Percentiles rank a stretch among this genome's conserved stretches.
Conservation (phyloP, 2,113 vertebrate genomes). For the Equus quagga region DNA sequence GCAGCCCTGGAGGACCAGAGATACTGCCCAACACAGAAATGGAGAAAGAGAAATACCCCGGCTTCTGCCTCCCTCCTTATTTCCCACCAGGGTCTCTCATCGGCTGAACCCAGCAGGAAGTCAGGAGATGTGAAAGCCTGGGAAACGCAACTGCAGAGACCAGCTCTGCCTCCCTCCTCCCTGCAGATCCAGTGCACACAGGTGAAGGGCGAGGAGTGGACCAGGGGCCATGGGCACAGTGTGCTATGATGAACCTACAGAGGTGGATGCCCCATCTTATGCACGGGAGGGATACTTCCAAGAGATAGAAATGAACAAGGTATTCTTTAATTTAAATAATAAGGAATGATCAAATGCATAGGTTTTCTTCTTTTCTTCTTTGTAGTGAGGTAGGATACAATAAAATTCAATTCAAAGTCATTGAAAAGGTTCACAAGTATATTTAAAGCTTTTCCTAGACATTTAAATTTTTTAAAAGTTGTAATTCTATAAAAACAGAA, state of each 20-base stretch:
- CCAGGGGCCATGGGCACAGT: not conserved
- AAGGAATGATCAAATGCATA: not conserved
- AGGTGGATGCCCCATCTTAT: not conserved
- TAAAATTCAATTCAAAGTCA: conserved; percentile 30
- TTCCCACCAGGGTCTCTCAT: not conserved
- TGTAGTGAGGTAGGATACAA: not conserved
- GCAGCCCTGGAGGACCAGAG: not conserved
- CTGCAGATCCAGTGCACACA: not conserved
- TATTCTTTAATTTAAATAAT: conserved; percentile 35
- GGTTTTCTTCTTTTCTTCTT: not conserved
- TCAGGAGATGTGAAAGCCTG: not conserved
- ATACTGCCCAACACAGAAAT: not conserved
- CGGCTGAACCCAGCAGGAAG: not conserved
- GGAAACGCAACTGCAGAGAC: not conserved
- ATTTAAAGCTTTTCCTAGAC: not conserved
- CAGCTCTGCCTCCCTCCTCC: fast-evolving
- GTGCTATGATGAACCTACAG: not conserved
- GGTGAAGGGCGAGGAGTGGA: not conserved
- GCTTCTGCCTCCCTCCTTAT: not conserved
- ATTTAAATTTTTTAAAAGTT: not conserved
- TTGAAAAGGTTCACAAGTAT: not conserved
- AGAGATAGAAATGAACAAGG: conserved; percentile 16
- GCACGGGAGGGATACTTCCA: not conserved
- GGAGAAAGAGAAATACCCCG: not conserved
- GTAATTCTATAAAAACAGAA: conserved; percentile 12